These are phyloP conservation scores for Oreochromis aureus DNA, from an alignment of 2,113 vertebrate species.

Conservation along the genomic window DNA sequence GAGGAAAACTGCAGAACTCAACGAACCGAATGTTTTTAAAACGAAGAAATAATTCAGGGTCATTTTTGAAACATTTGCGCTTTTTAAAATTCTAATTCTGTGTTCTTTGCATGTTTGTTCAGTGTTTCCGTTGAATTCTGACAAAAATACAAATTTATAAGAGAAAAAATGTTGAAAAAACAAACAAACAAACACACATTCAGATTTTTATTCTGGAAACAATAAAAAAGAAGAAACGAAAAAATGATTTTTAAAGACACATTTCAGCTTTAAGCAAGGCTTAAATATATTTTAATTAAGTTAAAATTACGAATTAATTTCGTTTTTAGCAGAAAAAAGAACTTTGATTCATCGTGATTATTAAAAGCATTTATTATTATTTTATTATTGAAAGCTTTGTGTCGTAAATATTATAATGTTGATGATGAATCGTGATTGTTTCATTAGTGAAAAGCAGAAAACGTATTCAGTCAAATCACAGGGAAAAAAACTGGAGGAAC, in stretches of 20 bases:
- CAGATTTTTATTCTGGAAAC: neutral
- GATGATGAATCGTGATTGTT: neutral
- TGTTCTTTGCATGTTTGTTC: neutral
- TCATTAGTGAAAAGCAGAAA: neutral
- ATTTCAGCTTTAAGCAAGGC: neutral
- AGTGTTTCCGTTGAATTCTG: neutral
- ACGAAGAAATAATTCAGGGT: neutral
- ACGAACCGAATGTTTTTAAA: fast-evolving
- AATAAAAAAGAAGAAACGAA: neutral
- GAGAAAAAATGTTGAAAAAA: neutral
- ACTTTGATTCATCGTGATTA: neutral
- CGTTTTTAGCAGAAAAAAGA: neutral
- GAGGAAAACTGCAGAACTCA: neutral
- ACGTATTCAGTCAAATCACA: neutral
- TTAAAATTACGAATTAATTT: neutral
- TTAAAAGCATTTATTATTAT: neutral
- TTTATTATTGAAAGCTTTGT: neutral
- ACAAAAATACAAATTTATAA: neutral
- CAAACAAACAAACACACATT: fast-evolving
- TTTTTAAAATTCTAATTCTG: neutral
- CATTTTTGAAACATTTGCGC: neutral
- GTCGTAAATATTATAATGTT: neutral
- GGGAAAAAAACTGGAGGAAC: neutral
- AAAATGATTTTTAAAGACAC: neutral
- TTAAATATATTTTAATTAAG: neutral